Evolutionary conservation across 1,140 invertebrate species (phyloP), one percentile per base, ranked within the genome.

Genomic region (Scaptomyza hsui): DNA sequence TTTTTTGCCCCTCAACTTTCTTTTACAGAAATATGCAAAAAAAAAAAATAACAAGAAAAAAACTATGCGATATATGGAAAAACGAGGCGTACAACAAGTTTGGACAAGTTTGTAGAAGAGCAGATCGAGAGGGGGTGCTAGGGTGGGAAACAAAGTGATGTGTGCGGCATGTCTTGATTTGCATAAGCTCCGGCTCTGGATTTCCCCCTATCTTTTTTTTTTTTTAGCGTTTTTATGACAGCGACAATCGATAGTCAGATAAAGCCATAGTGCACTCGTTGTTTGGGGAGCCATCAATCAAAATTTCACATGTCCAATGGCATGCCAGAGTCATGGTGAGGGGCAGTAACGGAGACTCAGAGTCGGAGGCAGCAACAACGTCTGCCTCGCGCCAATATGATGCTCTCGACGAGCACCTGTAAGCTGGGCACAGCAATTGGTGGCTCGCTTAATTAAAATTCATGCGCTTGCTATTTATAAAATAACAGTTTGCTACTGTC

Each of bases 131-230:
- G 21, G 10, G 18, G 18, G 4, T 45, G n/a, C n/a, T n/a, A n/a
- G n/a, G n/a, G n/a, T 21, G 53, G 53, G 29, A 71, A 75, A 75
- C 79, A 83, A 78, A 78, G 79, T 79, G 79, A 85, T 85, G 65
- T 83, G 79, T 79, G 80, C 64, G 68, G 76, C 72, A 86, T 86
- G 82, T 85, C 81, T 85, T 85, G 81, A 85, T 85, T 85, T 85
- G 81, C 81, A 85, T 85, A 85, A 85, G 82, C 82, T 67, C 57
- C 73, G 60, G 42, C 71, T 65, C 42, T 70, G 53, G 63, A 81
- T 63, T 67, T 41, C 48, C 81, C 16, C 24, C 16, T 4, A 6
- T 32, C 32, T 47, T n/a, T 13, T 24, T 32, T 47, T 61, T 72
- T 69, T 85, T 62, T 63, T 71, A 56, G 68, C 64, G 67, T 74